Percentiles rank a stretch among this genome's conserved stretches.
These are phyloP conservation scores for Aleiodes testaceus DNA, from an alignment of 2,888 invertebrate species.

Conservation along the genomic window DNA sequence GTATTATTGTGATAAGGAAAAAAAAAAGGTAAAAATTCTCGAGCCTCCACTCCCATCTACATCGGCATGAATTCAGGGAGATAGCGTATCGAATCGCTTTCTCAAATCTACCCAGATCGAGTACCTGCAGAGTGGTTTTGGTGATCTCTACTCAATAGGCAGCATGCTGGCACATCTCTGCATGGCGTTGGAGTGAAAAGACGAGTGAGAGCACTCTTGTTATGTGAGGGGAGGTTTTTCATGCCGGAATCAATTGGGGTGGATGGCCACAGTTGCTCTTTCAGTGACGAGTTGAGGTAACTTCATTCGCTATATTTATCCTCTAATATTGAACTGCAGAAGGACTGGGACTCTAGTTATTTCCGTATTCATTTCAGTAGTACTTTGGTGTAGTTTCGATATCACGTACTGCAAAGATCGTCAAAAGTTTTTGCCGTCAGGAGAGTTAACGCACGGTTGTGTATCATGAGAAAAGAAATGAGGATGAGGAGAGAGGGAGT, in stretches of 20 bases:
- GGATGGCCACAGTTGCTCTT: too few species aligned
- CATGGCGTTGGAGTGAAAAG: neutral
- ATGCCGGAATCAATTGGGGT: too few species aligned
- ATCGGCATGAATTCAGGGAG: conserved; percentile 5
- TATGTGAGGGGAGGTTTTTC: neutral
- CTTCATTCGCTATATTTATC: too few species aligned
- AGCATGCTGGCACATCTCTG: neutral
- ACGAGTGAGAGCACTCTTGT: conserved; percentile 3
- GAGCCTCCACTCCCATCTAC: conserved; percentile 16
- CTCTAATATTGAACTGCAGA: too few species aligned
- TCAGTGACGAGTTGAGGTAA: too few species aligned
- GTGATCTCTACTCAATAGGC: conserved; percentile 31
- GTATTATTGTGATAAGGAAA: too few species aligned
- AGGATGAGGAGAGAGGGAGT: too few species aligned
- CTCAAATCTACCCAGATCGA: conserved; percentile 32
- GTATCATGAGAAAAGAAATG: conserved; percentile 5
- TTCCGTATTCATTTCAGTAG: neutral
- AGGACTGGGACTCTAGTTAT: neutral
- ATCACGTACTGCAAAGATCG: conserved; percentile 21
- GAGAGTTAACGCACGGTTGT: conserved; percentile 9
- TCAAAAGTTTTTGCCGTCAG: conserved; percentile 15
- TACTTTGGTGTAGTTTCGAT: neutral
- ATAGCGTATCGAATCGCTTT: conserved; percentile 36
- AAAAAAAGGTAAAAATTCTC: conserved; percentile 20
- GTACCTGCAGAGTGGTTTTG: conserved; percentile 26